phyloP scores from a whole-genome alignment of 2,113 vertebrate genomes.

The Centrocercus urophasianus region DNA sequence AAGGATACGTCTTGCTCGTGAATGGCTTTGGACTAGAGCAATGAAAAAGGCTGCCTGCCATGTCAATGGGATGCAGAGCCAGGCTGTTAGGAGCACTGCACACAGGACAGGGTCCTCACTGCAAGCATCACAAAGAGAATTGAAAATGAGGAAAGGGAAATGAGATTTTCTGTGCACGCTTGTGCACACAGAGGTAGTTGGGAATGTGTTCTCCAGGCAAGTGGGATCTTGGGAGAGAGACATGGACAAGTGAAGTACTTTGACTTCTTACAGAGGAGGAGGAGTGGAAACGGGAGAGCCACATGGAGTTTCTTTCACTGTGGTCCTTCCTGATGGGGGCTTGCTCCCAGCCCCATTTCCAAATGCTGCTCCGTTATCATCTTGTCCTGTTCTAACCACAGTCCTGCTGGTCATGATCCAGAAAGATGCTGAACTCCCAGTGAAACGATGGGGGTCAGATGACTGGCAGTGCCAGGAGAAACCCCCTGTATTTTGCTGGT shows the following conservation, averaged over 20 bases:
- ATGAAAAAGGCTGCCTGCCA: not conserved
- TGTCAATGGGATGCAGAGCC: not conserved
- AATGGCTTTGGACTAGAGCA: not conserved
- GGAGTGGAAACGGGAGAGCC: not conserved
- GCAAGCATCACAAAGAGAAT: not conserved
- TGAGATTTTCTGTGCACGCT: not conserved
- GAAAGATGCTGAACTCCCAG: not conserved
- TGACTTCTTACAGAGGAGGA: not conserved
- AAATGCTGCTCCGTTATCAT: not conserved
- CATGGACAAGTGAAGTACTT: not conserved
- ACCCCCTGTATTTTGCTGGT: not conserved
- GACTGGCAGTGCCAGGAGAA: not conserved
- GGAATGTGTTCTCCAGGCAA: not conserved
- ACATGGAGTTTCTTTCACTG: not conserved
- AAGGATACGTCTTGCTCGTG: not conserved
- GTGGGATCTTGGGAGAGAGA: not conserved
- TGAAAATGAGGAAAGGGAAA: not conserved
- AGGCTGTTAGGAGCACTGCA: not conserved
- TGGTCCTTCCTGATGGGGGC: not conserved
- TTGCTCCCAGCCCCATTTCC: not conserved
- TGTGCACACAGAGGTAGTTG: accelerated
- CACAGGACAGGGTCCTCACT: accelerated
- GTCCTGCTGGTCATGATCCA: not conserved
- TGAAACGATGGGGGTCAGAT: not conserved
- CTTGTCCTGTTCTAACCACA: not conserved